These are phyloP conservation scores for Spilosoma lubricipeda DNA, from an alignment of 2,888 invertebrate genomes.

Conservation along the genomic window DNA sequence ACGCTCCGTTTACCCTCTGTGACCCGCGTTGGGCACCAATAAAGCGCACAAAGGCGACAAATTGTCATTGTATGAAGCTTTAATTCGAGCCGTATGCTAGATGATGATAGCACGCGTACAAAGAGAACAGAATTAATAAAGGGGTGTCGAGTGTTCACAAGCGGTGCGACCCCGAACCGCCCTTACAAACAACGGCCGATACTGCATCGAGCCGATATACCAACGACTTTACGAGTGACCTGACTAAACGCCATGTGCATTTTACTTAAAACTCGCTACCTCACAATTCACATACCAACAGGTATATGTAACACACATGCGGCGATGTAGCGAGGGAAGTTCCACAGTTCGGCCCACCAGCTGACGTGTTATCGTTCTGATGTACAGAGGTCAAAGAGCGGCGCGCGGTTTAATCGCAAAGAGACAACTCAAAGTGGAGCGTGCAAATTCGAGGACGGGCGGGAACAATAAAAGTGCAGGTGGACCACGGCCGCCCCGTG, in stretches of 20 bases:
- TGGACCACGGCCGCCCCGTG: constrained; percentile 74
- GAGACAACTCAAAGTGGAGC: constrained; percentile 82
- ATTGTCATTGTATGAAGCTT: constrained; percentile 73
- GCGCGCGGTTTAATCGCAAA: constrained; percentile 77
- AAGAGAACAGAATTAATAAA: constrained; percentile 82
- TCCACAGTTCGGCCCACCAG: constrained; percentile 26
- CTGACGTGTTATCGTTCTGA: constrained; percentile 60
- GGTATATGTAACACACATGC: constrained; percentile 23
- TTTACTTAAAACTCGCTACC: constrained; percentile 41
- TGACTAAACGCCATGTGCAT: constrained; percentile 41
- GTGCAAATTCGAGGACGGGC: constrained; percentile 80
- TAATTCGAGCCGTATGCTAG: constrained; percentile 78
- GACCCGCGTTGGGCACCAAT: constrained; percentile 70
- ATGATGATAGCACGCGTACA: constrained; percentile 74
- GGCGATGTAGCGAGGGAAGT: constrained; percentile 8
- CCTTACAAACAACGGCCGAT: constrained; percentile 46
- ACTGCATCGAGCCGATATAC: constrained; percentile 34
- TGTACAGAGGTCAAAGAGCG: constrained; percentile 67
- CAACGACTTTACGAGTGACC: constrained; percentile 36
- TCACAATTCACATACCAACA: constrained; percentile 30
- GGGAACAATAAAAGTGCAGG: constrained; percentile 85
- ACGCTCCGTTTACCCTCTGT: constrained; percentile 42
- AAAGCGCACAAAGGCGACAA: constrained; percentile 64
- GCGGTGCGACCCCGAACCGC: constrained; percentile 51
- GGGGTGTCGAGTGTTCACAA: constrained; percentile 79